These are phyloP conservation scores for Pachydiplax longipennis DNA, from an alignment of 2,888 invertebrate genomes.

Conservation along the genomic window DNA sequence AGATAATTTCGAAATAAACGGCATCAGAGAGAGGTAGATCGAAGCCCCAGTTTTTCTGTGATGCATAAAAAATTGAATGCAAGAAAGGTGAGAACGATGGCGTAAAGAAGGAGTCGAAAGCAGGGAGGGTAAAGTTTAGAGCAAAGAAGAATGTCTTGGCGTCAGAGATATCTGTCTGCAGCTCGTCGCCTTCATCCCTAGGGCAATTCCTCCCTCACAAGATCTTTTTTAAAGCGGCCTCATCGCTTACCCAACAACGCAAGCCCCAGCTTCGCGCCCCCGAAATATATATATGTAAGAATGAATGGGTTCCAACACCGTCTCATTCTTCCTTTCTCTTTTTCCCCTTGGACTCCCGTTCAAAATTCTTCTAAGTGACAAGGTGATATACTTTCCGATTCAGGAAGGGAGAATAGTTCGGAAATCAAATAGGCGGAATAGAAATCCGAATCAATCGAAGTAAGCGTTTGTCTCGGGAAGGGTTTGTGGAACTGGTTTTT, in stretches of 20 bases:
- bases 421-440: not conserved
- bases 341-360: not conserved
- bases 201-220: not conserved
- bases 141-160: not conserved
- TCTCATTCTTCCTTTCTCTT: not conserved
- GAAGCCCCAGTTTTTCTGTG: no score
- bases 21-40: not conserved
- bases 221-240: not conserved
- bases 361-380: not conserved
- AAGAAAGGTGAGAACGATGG: no score
- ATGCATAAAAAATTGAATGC: no score
- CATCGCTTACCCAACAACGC: not conserved
- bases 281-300: not conserved
- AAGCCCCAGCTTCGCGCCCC: not conserved
- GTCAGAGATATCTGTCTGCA: not conserved
- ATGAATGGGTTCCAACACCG: not conserved
- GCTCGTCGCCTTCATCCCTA: not conserved
- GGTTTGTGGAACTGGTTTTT: not conserved
- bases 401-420: not conserved
- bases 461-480: not conserved
- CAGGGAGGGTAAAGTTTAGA: not conserved
- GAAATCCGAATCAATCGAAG: not conserved
- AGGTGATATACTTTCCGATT: not conserved
- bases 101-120: no score
- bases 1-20: not conserved